Evolutionary conservation across 2,113 vertebrate genomes (phyloP).

Genomic region (Petroica traversi): DNA sequence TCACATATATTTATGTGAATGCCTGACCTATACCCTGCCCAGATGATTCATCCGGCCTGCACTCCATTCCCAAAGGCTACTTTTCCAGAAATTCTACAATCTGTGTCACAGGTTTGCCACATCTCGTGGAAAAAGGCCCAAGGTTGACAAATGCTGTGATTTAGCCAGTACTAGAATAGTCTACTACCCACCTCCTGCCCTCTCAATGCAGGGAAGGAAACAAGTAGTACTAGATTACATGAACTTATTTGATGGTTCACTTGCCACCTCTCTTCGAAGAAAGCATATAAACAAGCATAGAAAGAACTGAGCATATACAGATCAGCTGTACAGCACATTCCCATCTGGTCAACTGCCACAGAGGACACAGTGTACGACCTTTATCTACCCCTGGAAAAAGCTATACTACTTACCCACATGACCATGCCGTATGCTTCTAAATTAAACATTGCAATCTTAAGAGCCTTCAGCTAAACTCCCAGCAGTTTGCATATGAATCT

Average conservation of each 20-base stretch:
- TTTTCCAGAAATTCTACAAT: background rate
- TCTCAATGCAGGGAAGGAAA: background rate
- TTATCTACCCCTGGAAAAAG: background rate
- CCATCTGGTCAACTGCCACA: background rate
- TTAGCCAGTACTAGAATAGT: background rate
- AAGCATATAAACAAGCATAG: conserved; percentile 9
- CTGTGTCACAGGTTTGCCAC: background rate
- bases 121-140: background rate
- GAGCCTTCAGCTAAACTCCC: background rate
- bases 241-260: background rate
- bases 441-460: background rate
- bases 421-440: conserved; percentile 26
- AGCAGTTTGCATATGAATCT: background rate
- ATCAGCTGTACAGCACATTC: conserved; percentile 10
- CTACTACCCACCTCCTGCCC: background rate
- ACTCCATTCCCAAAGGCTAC: background rate
- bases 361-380: background rate
- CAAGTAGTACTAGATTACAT: background rate
- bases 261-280: background rate
- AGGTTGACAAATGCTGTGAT: background rate
- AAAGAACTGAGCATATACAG: background rate
- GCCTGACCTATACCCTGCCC: background rate
- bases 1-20: background rate
- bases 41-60: background rate
- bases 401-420: background rate